Evolutionary conservation across 1,140 invertebrate species (phyloP).

Genomic region (Mizuhopecten yessoensis): DNA sequence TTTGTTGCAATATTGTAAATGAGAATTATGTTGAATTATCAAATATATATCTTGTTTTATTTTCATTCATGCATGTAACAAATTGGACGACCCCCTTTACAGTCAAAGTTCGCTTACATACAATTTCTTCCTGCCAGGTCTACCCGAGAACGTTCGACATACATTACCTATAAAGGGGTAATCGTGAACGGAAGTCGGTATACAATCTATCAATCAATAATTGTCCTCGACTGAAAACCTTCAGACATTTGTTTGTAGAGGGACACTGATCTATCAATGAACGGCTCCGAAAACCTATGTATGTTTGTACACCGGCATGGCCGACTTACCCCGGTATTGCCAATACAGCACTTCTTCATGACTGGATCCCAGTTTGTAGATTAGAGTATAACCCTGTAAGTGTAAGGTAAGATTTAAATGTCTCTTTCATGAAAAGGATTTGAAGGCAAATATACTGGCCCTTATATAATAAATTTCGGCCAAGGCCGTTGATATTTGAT

Average conservation of each 20-base stretch:
- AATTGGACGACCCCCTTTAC: too few species aligned
- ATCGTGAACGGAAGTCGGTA: background rate
- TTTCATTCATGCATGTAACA: too few species aligned
- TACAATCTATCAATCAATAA: constrained; percentile 12
- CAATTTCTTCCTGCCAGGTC: too few species aligned
- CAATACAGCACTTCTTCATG: background rate
- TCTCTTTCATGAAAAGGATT: background rate
- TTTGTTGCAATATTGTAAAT: too few species aligned
- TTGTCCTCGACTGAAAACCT: background rate
- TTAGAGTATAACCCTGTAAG: background rate
- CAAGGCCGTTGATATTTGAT: constrained; percentile 10
- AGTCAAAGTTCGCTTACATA: too few species aligned
- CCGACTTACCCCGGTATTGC: background rate
- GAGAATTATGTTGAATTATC: too few species aligned
- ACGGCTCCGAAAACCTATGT: background rate
- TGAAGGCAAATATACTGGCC: background rate
- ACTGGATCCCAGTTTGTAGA: background rate
- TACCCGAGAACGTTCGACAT: too few species aligned
- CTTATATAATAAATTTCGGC: constrained; percentile 27
- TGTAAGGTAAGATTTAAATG: background rate
- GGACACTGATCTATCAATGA: constrained; percentile 3
- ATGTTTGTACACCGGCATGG: background rate
- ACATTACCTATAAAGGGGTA: too few species aligned
- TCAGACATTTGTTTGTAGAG: background rate
- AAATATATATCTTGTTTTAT: too few species aligned